Base-by-base conservation (phyloP, 1,140 invertebrate species). In the Leptopilina boulardi region DNA sequence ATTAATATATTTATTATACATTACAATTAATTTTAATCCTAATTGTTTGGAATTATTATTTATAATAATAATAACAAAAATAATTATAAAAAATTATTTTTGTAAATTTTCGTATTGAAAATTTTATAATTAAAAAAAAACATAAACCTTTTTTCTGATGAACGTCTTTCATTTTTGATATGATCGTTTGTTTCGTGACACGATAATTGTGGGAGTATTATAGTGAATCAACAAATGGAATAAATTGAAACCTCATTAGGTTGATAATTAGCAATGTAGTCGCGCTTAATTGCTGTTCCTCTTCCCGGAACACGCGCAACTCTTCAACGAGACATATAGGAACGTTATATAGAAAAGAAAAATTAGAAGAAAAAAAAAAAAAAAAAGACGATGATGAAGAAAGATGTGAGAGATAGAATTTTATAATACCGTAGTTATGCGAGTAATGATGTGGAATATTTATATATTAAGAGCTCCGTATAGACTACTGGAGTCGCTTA, bases 191-290 rank as follows among this genome's bases (percentile, higher is more conserved):
- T 66, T 23, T 66, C 56, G 56, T 66, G 56, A 23, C 56, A 26
- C 56, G 56, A n/a, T 66, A 66, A 66, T 66, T 66, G 56, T 66
- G 56, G 56, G 56, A 66, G 56, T 66, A 23, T 23, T 66, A n/a
- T n/a, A 30, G 56, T 66, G 23, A 66, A 66, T 66, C 56, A 23
- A 66, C 21, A 66, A 66, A 66, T 30, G 56, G 56, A 66, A 66
- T 66, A 66, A 66, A 66, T 66, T 66, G 56, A 66, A 66, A 26
- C 11, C 56, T 66, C 56, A 66, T 66, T 66, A 66, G 19, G 56
- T 11, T 30, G 23, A 66, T 66, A 66, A 66, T 66, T 66, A 66
- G 56, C 56, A 26, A 30, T 11, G 56, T 15, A 66, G 56, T 66
- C 56, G 8, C 23, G 8, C 23, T 66, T 66, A 66, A 66, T 66